A percentile compares a stretch with the other conserved stretches of the same genome.
phyloP scores from a whole-genome alignment of 1,140 invertebrate species.

The Notospermus geniculatus region DNA sequence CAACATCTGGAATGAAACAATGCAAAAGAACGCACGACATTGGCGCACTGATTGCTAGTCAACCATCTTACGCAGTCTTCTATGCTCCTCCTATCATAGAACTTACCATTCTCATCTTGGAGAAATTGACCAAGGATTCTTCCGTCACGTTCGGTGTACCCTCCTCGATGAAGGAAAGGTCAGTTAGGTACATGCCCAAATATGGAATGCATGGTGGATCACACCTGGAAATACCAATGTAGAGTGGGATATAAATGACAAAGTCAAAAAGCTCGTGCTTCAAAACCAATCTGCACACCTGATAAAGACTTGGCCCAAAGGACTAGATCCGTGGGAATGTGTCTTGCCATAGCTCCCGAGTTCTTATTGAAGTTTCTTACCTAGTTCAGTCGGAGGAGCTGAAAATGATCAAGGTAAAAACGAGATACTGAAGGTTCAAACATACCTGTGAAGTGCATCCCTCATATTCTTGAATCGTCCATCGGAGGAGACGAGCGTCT shows the following conservation, averaged over 20 bases:
- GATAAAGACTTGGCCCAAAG: no score
- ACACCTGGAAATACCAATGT: slow-evolving; percentile 62
- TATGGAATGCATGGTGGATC: slow-evolving; percentile 93
- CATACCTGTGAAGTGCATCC: slow-evolving; percentile 73
- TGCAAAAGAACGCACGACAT: not conserved
- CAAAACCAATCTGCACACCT: no score
- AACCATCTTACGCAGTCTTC: no score
- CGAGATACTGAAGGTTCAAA: not conserved
- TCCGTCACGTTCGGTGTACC: slow-evolving; percentile 89
- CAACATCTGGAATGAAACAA: not conserved
- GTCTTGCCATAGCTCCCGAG: no score
- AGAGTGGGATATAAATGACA: not conserved
- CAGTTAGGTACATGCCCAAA: slow-evolving; percentile 87
- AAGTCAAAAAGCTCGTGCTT: no score
- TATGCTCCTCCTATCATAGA: not conserved
- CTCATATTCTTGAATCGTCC: slow-evolving; percentile 83
- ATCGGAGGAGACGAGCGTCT: slow-evolving; percentile 83
- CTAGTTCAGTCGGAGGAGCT: no score
- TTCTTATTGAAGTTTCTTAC: no score
- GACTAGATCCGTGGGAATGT: no score
- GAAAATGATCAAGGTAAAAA: no score
- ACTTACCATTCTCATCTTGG: slow-evolving; percentile 92
- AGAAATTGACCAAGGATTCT: slow-evolving; percentile 89
- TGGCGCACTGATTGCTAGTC: not conserved
- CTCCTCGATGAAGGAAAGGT: slow-evolving; percentile 92